Percentiles rank a stretch among this genome's conserved stretches.
These are phyloP conservation scores for Catostomus latipinnis DNA, from an alignment of 2,797 vertebrate species.

Conservation along the genomic window DNA sequence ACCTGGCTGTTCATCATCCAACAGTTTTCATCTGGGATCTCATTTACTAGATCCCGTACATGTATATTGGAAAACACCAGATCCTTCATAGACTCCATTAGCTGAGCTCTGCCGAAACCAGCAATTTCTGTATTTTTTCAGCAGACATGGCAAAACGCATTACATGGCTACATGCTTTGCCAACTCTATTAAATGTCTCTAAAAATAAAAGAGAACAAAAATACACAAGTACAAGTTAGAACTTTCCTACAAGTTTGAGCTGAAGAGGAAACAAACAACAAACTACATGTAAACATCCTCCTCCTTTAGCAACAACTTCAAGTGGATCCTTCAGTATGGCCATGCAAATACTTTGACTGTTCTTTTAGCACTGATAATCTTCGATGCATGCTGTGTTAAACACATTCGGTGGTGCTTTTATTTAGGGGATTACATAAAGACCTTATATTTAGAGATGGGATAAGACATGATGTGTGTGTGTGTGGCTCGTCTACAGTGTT, in stretches of 20 bases:
- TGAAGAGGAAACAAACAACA: conserved; percentile 30
- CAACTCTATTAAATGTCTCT: background rate
- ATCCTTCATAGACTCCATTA: background rate
- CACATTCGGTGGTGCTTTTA: background rate
- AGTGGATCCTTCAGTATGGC: conserved; percentile 52
- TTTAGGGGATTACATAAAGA: background rate
- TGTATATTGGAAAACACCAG: background rate
- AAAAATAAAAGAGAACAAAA: conserved; percentile 21
- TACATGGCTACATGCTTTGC: conserved; percentile 14
- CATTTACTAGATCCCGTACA: background rate
- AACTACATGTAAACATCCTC: conserved; percentile 37
- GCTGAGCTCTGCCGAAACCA: conserved; percentile 33
- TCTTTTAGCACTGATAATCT: background rate
- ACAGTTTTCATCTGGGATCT: background rate
- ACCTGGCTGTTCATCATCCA: background rate
- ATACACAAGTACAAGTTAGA: background rate
- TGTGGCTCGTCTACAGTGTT: conserved; percentile 78
- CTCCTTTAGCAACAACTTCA: conserved; percentile 40
- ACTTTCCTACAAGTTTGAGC: conserved; percentile 25
- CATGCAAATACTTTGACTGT: conserved; percentile 30
- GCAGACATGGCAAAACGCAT: conserved; percentile 43
- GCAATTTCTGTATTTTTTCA: conserved; percentile 55
- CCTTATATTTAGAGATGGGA: conserved; percentile 40
- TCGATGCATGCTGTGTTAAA: no score
- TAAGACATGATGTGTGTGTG: conserved; percentile 34